Percentiles rank a stretch among this genome's conserved stretches.
phyloP scores from a whole-genome alignment of 2,113 vertebrate genomes.

The Petroica traversi region DNA sequence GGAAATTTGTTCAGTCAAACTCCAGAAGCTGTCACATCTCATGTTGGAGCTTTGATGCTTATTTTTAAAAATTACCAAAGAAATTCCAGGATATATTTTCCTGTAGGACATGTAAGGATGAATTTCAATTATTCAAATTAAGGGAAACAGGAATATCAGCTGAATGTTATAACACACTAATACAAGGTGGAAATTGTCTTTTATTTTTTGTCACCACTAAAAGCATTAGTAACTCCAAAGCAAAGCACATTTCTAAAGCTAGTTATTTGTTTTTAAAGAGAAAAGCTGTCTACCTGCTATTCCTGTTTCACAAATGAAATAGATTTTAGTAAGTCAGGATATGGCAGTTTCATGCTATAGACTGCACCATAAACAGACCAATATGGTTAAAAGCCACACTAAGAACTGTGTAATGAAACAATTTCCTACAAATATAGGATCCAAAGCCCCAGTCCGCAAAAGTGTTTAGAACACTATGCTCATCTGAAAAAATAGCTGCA shows the following conservation, averaged over 20 bases:
- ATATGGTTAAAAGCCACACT: not conserved
- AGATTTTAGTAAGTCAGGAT: not conserved
- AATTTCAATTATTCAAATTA: not conserved
- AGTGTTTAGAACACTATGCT: not conserved
- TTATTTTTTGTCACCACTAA: not conserved
- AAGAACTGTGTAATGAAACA: not conserved
- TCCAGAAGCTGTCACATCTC: not conserved
- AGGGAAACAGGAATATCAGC: not conserved
- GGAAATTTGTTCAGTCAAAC: not conserved
- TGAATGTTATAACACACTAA: not conserved
- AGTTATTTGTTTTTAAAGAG: not conserved
- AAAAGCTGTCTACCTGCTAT: not conserved
- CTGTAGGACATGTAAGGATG: not conserved
- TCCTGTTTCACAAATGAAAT: not conserved
- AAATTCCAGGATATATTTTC: not conserved
- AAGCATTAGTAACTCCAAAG: not conserved
- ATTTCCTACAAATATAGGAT: not conserved
- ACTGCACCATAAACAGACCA: not conserved
- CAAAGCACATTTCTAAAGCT: not conserved
- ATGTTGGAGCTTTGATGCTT: not conserved
- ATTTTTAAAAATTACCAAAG: not conserved
- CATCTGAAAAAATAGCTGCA: accelerated
- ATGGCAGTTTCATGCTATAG: not conserved
- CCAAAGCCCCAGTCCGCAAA: not conserved
- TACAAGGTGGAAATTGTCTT: not conserved